Percentiles rank a stretch among this genome's conserved stretches.
phyloP scores from a whole-genome alignment of 1,140 invertebrate species.

The Pinna nobilis region DNA sequence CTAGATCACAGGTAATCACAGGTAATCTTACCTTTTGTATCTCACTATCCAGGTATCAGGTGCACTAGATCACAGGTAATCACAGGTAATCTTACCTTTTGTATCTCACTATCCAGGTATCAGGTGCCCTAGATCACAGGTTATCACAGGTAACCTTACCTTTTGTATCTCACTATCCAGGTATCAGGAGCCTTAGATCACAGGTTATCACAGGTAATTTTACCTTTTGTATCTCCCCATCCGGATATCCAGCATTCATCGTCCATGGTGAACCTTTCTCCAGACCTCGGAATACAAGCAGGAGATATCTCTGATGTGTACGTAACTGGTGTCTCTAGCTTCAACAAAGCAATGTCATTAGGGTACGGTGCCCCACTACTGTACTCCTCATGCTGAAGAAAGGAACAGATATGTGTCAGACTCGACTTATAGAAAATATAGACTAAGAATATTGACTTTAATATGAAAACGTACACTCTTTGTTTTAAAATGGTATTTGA shows the following conservation, averaged over 20 bases:
- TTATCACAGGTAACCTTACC: slow-evolving; percentile 33
- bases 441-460: too few species aligned
- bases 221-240: slow-evolving; percentile 67
- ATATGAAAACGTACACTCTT: too few species aligned
- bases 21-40: too few species aligned
- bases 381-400: slow-evolving; percentile 56
- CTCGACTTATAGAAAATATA: background rate
- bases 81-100: too few species aligned
- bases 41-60: background rate
- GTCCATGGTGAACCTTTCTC: slow-evolving; percentile 37
- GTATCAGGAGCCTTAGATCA: slow-evolving; percentile 38
- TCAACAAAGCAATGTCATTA: slow-evolving; percentile 64
- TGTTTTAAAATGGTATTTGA: too few species aligned
- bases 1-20: too few species aligned
- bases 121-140: background rate
- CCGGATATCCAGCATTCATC: slow-evolving; percentile 66
- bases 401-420: background rate
- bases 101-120: too few species aligned
- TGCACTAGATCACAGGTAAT: too few species aligned
- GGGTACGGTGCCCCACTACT: slow-evolving; percentile 59
- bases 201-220: background rate
- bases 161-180: slow-evolving; percentile 67
- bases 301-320: slow-evolving; percentile 51
- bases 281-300: slow-evolving; percentile 52
- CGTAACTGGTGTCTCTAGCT: slow-evolving; percentile 48